Conservation (phyloP, 2,113 vertebrate genomes). For the Oncorhynchus masou region DNA sequence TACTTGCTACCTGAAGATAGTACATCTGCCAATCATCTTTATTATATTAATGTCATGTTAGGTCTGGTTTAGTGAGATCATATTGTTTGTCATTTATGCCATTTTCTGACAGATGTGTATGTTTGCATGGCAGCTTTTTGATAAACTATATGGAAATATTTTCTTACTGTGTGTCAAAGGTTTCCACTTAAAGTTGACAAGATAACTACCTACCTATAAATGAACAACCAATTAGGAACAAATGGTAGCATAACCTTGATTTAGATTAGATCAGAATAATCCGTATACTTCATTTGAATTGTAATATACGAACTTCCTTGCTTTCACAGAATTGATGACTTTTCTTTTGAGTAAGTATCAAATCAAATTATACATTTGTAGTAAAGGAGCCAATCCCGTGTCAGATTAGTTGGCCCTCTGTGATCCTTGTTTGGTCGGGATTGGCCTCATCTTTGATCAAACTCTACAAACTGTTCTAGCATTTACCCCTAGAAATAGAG, state of each 20-base stretch:
- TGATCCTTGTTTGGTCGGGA: background rate
- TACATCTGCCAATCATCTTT: background rate
- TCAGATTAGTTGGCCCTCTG: background rate
- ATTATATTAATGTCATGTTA: too few species aligned
- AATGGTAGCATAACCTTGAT: background rate
- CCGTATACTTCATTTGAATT: background rate
- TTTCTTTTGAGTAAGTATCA: conserved; percentile 91
- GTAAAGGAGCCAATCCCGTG: background rate
- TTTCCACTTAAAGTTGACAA: too few species aligned
- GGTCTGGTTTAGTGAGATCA: too few species aligned
- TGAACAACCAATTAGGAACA: too few species aligned
- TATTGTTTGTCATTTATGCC: too few species aligned
- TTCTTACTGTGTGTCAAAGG: too few species aligned
- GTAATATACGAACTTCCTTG: conserved; percentile 49
- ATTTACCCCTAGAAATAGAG: background rate
- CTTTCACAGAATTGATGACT: conserved; percentile 88
- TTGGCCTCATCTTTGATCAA: background rate
- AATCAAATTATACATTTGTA: background rate
- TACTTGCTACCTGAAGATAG: background rate
- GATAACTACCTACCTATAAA: too few species aligned
- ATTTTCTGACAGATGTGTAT: too few species aligned
- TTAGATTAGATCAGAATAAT: background rate
- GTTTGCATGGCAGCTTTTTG: too few species aligned
- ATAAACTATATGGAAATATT: too few species aligned
- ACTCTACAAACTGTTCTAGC: background rate